A percentile compares a stretch with the other conserved stretches of the same genome.
phyloP scores from a whole-genome alignment of 2,888 invertebrate genomes.

The Girardia tigrina region DNA sequence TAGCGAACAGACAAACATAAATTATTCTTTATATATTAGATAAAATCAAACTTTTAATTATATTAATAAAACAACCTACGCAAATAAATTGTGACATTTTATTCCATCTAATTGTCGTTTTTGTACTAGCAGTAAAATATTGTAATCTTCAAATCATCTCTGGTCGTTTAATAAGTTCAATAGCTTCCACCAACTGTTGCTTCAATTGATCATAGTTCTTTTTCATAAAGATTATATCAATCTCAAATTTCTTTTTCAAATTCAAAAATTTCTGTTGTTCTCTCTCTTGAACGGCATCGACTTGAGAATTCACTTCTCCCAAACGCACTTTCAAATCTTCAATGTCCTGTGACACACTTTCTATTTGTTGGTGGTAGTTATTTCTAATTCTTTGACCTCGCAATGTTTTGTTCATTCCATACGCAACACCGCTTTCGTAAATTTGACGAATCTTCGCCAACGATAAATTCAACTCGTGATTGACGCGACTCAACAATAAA shows the following conservation, averaged over 20 bases:
- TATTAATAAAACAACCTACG: too few species aligned
- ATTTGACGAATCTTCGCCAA: background rate
- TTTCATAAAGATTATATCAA: conserved; percentile 8
- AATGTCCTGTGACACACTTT: background rate
- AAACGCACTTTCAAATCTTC: conserved; percentile 13
- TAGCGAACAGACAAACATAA: too few species aligned
- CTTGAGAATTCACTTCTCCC: background rate
- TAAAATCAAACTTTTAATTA: too few species aligned
- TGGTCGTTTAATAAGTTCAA: background rate
- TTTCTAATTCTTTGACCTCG: background rate
- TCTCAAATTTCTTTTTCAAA: conserved; percentile 3
- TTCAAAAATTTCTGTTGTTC: background rate
- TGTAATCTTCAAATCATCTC: too few species aligned
- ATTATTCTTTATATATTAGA: too few species aligned
- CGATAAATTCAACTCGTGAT: conserved; percentile 14
- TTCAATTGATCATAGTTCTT: conserved; percentile 14
- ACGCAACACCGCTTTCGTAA: background rate
- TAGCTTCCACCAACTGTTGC: conserved; percentile 2
- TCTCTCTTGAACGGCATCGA: background rate
- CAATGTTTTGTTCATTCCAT: conserved; percentile 20
- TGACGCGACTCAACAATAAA: conserved; percentile 9
- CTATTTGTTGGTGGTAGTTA: background rate
- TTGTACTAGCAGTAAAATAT: too few species aligned
- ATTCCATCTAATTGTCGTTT: too few species aligned
- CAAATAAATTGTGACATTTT: too few species aligned